phyloP scores from a whole-genome alignment of 2,113 vertebrate species.

The Circaetus cinerascens region DNA sequence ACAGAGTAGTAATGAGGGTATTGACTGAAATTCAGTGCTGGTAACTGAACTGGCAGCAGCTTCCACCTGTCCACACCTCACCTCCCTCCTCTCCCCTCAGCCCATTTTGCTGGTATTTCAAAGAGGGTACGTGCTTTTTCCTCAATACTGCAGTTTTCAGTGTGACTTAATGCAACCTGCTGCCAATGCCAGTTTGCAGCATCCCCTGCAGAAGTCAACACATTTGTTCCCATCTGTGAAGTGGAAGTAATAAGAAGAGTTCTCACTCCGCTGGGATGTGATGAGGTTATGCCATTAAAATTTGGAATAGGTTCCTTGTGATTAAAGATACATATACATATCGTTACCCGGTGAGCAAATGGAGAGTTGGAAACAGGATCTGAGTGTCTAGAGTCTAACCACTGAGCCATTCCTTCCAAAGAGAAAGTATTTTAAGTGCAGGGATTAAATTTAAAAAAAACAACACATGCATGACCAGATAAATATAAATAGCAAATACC shows the following conservation, averaged over 20 bases:
- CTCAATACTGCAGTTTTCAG: neutral
- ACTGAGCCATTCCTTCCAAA: neutral
- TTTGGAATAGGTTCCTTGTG: neutral
- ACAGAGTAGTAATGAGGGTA: neutral
- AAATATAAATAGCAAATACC: slow-evolving; percentile 5
- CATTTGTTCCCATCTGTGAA: neutral
- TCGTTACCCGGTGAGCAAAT: neutral
- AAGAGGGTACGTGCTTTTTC: neutral
- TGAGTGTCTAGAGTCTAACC: neutral
- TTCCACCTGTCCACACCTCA: neutral
- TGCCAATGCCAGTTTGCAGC: neutral
- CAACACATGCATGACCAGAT: neutral
- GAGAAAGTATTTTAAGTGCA: neutral
- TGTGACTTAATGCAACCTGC: neutral
- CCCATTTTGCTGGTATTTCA: neutral
- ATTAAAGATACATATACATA: neutral
- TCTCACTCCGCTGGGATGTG: neutral
- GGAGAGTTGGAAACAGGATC: neutral
- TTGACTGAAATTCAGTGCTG: neutral
- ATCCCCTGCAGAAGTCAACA: neutral
- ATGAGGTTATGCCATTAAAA: neutral
- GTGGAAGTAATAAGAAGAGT: neutral
- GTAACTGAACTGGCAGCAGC: neutral
- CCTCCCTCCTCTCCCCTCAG: neutral
- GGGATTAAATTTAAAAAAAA: neutral